Evolutionary conservation across 1,140 invertebrate species (phyloP), one percentile per base, ranked within the genome.

Genomic region (Manduca sexta): DNA sequence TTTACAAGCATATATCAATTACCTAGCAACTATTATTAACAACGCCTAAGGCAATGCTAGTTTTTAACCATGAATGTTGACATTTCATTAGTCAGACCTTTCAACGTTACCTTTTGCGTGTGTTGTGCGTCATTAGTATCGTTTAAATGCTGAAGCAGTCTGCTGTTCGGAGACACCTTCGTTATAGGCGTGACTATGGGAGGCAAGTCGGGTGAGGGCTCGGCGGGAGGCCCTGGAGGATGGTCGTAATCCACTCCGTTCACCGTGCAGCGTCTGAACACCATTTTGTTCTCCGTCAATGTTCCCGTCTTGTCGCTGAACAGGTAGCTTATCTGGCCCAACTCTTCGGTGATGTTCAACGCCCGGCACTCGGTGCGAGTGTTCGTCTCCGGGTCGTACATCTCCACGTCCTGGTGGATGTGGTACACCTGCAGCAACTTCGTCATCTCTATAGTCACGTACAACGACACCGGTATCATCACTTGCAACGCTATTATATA

Each of bases 301-400:
- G 97, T 99, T 4, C 98, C 97, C 1, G 97, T 99, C 82, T 99
- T 99, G 77, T 99, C 98, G 7, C 95, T 98, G 87, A 99, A 98
- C 38, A 99, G 90, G 74, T 98, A 98, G 69, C 97, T 94, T 17
- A 99, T 92, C 87, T 98, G 96, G 2, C 97, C 98, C 38, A 99
- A 88, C 81, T 99, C 97, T 81, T 99, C 97, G 0, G 97, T 96
- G 40, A 99, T 99, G 75, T 99, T 99, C 54, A 98, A 88, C 26
- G 97, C 97, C 46, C 97, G 89, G 77, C 97, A 98, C 82, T 98
- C 96, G n/a, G 95, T 92, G 52, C 93, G 87, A 60, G 94, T 97
- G 71, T 96, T 93, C 4, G 91, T 93, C 35, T 91, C 87, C 7
- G 91, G 84, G 85, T 98, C 95, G 70, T 93, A 97, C 59, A 99